A percentile compares a stretch with the other conserved stretches of the same genome.
Conservation (phyloP, 2,888 invertebrate species). For the Sminthurides aquaticus region DNA sequence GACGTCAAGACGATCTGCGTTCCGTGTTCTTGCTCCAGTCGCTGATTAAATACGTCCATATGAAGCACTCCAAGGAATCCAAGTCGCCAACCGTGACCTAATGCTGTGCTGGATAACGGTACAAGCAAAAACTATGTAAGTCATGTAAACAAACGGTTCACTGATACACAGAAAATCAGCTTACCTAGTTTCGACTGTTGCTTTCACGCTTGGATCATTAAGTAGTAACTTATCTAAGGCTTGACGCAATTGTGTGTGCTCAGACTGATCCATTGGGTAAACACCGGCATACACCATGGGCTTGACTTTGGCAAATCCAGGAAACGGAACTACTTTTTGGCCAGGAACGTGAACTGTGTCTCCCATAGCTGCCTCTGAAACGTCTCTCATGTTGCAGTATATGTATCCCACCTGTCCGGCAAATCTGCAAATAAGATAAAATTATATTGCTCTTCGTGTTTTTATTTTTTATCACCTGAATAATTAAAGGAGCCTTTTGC, state of each 20-base stretch:
- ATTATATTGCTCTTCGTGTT: no score
- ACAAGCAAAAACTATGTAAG: neutral
- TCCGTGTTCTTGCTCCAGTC: constrained; percentile 74
- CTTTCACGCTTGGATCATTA: constrained; percentile 87
- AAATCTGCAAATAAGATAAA: constrained; percentile 46
- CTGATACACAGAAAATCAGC: constrained; percentile 8
- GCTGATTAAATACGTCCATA: constrained; percentile 79
- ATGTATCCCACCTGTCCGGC: constrained; percentile 93
- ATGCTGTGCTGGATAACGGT: constrained; percentile 59
- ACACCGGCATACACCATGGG: constrained; percentile 83
- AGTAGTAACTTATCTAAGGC: constrained; percentile 86
- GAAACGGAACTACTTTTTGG: constrained; percentile 54
- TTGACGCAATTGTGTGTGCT: constrained; percentile 62
- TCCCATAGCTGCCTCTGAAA: constrained; percentile 66
- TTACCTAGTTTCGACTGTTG: constrained; percentile 72
- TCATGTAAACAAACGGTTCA: neutral
- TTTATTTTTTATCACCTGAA: no score
- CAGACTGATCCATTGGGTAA: constrained; percentile 84
- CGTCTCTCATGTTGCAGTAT: constrained; percentile 68
- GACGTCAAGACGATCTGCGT: constrained; percentile 75
- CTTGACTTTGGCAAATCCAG: constrained; percentile 60
- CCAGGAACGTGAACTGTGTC: constrained; percentile 62
- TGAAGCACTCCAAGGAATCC: constrained; percentile 81
- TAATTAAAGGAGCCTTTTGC: neutral
- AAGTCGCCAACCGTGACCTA: constrained; percentile 81